Base-by-base conservation (phyloP, 2,797 vertebrate genomes). In the Helicolenus hilgendorfi region DNA sequence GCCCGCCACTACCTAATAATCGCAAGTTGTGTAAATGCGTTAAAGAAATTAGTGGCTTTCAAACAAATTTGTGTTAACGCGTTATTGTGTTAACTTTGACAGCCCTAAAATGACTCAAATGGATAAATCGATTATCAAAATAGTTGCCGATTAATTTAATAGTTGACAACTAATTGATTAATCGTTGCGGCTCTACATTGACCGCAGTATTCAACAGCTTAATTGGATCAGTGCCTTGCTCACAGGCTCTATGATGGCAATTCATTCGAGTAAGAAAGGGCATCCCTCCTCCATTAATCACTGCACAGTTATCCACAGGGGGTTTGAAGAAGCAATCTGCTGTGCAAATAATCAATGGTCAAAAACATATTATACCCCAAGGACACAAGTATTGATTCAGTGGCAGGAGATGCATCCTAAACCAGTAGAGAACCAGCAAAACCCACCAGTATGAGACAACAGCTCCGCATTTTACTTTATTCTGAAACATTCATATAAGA, bases 311-410 rank as follows among this genome's bases (percentile, higher is more conserved):
- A 64, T 89, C 84, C 77, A 26, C 31, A 0, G 79, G 87, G 87
- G 84, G 79, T 71, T 77, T 75, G 18, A 22, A 55, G 64, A 80
- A 24, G 60, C 70, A 79, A 69, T 63, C 49, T 63, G 36, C 38
- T 29, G 15, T 56, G 7, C 20, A 53, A 73, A 70, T 49, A 83
- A 72, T 85, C 80, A 72, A 81, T 85, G 11, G 20, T 33, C 7
- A 71, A 86, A 49, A 41, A 72, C 20, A 11, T n/a, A 84, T 31
- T 65, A 67, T 0, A 77, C 81, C 79, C 38, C 0, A 22, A 59
- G 82, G 91, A 88, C 62, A 63, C 2, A 1, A 22, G 41, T 31
- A 87, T 82, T 72, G 89, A 91, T 77, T 85, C 22, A 59, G 33
- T 13, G 20, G n/a, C 38, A 84, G 53, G 49, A 14, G 29, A 53